Evolutionary conservation across 2,797 vertebrate species (phyloP).

Genomic region (Hypotaenidia okinawae): DNA sequence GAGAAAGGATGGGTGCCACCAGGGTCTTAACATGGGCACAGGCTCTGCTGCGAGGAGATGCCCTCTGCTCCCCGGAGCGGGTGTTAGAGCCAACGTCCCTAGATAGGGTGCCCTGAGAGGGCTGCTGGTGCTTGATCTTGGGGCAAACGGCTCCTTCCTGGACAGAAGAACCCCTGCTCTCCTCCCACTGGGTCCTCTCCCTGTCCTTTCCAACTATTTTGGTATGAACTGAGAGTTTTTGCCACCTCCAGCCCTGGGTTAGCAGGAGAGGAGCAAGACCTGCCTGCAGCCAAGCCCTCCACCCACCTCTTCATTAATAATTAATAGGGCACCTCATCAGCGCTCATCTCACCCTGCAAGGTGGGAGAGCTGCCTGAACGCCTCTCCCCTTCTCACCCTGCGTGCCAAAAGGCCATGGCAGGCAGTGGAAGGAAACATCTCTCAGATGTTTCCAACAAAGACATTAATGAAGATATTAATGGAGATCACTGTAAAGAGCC

Average conservation of each 20-base stretch:
- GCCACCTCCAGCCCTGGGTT: not conserved
- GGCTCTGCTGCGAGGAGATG: not conserved
- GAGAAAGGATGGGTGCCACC: not conserved
- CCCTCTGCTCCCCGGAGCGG: not conserved
- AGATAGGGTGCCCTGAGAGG: not conserved
- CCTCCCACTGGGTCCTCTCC: not conserved
- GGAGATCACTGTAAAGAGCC: not conserved
- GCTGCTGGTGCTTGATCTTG: not conserved
- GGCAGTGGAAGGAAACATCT: rapidly evolving
- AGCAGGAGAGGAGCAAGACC: not conserved
- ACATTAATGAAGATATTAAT: not conserved
- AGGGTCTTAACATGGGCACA: not conserved
- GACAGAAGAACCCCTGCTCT: not conserved
- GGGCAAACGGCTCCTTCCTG: not conserved
- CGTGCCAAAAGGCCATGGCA: rapidly evolving
- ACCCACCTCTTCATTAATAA: not conserved
- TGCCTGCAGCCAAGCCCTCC: not conserved
- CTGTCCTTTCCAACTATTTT: not conserved
- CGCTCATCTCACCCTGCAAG: not conserved
- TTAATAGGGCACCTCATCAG: not conserved
- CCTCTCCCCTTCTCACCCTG: not conserved
- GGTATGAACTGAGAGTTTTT: not conserved
- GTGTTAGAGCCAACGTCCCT: not conserved
- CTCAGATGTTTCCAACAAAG: not conserved
- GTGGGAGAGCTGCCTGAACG: rapidly evolving